Percentiles rank a stretch among this genome's conserved stretches.
These are phyloP conservation scores for Pseudolycoriella hygida DNA, from an alignment of 2,888 invertebrate species.

Conservation along the genomic window DNA sequence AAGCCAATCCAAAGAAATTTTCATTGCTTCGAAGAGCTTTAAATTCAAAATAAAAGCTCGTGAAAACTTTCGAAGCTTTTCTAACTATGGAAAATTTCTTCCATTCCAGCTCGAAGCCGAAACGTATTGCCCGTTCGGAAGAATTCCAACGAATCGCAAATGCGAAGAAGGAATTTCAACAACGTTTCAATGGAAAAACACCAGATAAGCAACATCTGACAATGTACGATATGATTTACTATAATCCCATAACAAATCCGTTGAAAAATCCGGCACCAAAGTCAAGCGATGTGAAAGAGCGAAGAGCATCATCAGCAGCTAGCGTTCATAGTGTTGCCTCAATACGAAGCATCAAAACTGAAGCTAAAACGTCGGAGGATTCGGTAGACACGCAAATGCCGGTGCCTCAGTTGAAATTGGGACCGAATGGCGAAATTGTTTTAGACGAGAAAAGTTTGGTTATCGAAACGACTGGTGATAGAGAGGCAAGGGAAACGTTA, in stretches of 20 bases:
- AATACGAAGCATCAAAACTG: slow-evolving; percentile 5
- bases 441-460: slow-evolving; percentile 73
- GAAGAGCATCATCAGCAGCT: slow-evolving; percentile 6
- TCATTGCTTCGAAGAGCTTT: background rate
- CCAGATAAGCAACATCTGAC: slow-evolving; percentile 54
- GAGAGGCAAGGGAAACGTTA: slow-evolving; percentile 39
- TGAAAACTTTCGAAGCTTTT: slow-evolving; percentile 3
- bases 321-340: slow-evolving; percentile 1
- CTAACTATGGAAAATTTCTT: too few relatives aligned
- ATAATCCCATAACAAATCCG: slow-evolving; percentile 66
- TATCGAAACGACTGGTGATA: slow-evolving; percentile 49
- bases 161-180: slow-evolving; percentile 34
- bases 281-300: slow-evolving; percentile 23
- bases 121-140: slow-evolving; percentile 4
- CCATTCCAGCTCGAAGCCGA: slow-evolving; percentile 5
- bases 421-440: slow-evolving; percentile 68
- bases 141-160: slow-evolving; percentile 32
- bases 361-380: background rate
- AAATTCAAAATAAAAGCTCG: slow-evolving; percentile 5
- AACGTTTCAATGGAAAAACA: slow-evolving; percentile 31
- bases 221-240: slow-evolving; percentile 85
- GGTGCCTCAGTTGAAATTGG: slow-evolving; percentile 72
- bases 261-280: slow-evolving; percentile 36
- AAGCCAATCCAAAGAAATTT: background rate
- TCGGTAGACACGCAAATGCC: slow-evolving; percentile 30